Conservation (phyloP, 2,888 invertebrate species). For the Sipha maydis region DNA sequence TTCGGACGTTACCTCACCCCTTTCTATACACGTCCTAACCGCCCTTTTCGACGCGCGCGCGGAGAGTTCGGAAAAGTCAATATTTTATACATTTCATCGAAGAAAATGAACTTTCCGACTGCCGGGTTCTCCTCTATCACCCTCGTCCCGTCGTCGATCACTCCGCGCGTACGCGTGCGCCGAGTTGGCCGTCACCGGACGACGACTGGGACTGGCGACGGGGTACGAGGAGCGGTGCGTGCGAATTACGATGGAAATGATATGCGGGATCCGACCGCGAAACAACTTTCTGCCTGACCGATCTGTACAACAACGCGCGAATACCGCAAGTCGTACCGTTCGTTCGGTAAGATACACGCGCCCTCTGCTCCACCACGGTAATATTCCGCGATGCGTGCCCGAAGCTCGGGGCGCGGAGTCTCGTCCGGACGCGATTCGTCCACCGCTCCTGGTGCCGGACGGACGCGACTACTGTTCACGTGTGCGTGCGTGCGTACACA, state of each 20-base stretch:
- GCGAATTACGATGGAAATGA: constrained; percentile 24
- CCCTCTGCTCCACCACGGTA: not conserved
- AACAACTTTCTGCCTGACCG: too few species aligned
- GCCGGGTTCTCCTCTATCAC: not conserved
- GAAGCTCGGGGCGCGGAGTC: too few species aligned
- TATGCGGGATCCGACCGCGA: constrained; percentile 19
- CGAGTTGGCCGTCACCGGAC: not conserved
- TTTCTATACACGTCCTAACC: not conserved
- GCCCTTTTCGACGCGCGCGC: constrained; percentile 5
- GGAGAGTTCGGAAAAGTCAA: constrained; percentile 44
- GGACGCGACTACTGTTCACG: too few species aligned
- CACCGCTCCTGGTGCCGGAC: too few species aligned
- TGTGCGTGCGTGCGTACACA: too few species aligned
- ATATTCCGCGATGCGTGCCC: not conserved
- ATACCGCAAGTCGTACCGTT: too few species aligned
- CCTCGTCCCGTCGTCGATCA: not conserved
- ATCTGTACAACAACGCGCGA: too few species aligned
- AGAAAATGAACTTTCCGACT: constrained; percentile 40
- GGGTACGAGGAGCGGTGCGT: too few species aligned
- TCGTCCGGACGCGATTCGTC: not conserved
- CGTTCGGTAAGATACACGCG: too few species aligned
- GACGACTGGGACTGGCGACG: too few species aligned
- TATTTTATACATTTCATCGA: constrained; percentile 53
- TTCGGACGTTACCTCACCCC: constrained; percentile 20
- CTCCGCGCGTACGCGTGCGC: not conserved